These are phyloP conservation scores for Drosophila mulleri DNA, from an alignment of 2,888 invertebrate genomes.

Conservation along the genomic window DNA sequence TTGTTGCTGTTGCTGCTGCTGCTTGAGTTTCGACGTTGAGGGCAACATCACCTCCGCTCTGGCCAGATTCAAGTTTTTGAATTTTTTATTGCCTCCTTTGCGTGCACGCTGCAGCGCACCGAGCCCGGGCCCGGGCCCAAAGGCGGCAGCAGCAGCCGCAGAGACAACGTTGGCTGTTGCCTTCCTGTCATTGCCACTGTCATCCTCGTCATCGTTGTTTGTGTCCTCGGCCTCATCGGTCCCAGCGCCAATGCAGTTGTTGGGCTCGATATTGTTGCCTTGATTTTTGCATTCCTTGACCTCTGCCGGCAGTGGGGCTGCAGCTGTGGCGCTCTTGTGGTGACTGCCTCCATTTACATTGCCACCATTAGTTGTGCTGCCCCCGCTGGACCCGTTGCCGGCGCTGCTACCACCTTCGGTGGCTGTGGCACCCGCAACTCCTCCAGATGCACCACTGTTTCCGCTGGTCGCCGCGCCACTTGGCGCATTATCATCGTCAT, in stretches of 20 bases:
- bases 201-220: conserved; percentile 62
- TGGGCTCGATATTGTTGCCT: conserved; percentile 36
- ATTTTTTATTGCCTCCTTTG: conserved; percentile 79
- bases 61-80: conserved; percentile 82
- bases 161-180: conserved; percentile 20
- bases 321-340: conserved; percentile 44
- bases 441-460: conserved; percentile 32
- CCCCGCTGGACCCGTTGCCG: conserved; percentile 37
- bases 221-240: conserved; percentile 42
- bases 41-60: conserved; percentile 82
- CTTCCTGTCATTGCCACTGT: conserved; percentile 62
- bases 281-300: conserved; percentile 53
- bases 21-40: conserved; percentile 81
- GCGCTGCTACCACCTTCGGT: conserved; percentile 37
- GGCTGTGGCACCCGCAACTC: conserved; percentile 26
- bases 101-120: conserved; percentile 68
- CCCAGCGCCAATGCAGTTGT: conserved; percentile 20
- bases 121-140: conserved; percentile 40
- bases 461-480: conserved; percentile 53
- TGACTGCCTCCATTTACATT: conserved; percentile 55
- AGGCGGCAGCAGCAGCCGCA: conserved; percentile 22
- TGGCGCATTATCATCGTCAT: conserved; percentile 75
- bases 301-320: conserved; percentile 29
- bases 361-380: conserved; percentile 51
- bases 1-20: conserved; percentile 29